Evolutionary conservation across 2,888 invertebrate species (phyloP).

Genomic region (Acleris cristana): DNA sequence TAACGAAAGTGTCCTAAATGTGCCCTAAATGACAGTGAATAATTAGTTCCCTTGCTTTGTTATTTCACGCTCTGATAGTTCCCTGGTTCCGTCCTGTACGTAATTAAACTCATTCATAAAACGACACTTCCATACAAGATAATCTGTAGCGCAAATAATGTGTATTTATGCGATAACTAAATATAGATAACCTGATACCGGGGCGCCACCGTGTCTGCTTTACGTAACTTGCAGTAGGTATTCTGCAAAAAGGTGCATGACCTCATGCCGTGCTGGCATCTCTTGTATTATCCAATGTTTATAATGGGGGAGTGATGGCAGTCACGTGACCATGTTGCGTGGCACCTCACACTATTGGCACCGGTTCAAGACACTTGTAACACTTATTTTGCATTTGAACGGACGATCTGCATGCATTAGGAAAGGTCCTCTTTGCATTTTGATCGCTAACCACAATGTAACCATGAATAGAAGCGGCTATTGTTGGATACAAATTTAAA

Average conservation of each 20-base stretch:
- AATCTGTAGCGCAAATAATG: slow-evolving; percentile 55
- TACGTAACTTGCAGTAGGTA: slow-evolving; percentile 40
- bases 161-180: slow-evolving; percentile 58
- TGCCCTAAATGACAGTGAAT: slow-evolving; percentile 22
- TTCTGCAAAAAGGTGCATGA: slow-evolving; percentile 61
- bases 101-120: slow-evolving; percentile 64
- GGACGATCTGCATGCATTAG: slow-evolving; percentile 58
- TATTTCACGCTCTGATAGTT: slow-evolving; percentile 75
- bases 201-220: slow-evolving; percentile 69
- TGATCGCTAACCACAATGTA: slow-evolving; percentile 43
- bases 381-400: slow-evolving; percentile 70
- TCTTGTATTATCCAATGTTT: slow-evolving; percentile 68
- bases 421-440: slow-evolving; percentile 62
- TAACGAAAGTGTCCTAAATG: slow-evolving; percentile 17
- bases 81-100: slow-evolving; percentile 52
- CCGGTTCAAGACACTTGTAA: slow-evolving; percentile 64
- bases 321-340: slow-evolving; percentile 64
- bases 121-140: slow-evolving; percentile 46
- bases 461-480: slow-evolving; percentile 24
- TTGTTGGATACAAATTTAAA: slow-evolving; percentile 9
- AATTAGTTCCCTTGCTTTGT: slow-evolving; percentile 48
- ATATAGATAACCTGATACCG: slow-evolving; percentile 64
- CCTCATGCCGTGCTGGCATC: slow-evolving; percentile 59
- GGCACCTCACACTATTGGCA: slow-evolving; percentile 66
- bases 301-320: slow-evolving; percentile 64